Conservation (phyloP, 1,140 invertebrate genomes). For the Catajapyx aquilonaris region DNA sequence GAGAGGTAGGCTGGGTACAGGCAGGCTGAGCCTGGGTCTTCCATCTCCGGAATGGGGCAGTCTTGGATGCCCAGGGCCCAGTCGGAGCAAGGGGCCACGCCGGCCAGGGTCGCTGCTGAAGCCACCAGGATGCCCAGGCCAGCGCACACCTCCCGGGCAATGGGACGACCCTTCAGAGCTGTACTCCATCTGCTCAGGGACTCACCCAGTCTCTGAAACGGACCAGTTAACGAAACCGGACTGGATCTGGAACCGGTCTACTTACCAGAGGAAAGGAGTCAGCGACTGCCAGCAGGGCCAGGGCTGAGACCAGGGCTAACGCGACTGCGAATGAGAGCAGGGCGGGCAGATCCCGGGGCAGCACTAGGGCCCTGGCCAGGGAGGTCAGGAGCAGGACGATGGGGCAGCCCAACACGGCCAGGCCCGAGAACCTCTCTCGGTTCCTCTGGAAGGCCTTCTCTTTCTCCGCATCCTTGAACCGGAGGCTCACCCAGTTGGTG, state of each 20-base stretch:
- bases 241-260: constrained; percentile 1
- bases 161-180: background rate
- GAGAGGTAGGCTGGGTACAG: constrained; percentile 52
- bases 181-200: background rate
- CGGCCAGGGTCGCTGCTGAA: constrained; percentile 6
- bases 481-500: constrained; percentile 36
- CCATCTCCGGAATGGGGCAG: background rate
- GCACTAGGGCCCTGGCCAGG: constrained; percentile 27
- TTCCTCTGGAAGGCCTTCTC: constrained; percentile 41
- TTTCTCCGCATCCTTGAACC: constrained; percentile 36
- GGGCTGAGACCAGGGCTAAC: constrained; percentile 22
- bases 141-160: background rate
- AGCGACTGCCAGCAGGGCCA: constrained; percentile 24
- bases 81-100: background rate
- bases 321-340: constrained; percentile 23
- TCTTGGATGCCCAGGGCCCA: constrained; percentile 11
- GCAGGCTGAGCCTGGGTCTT: constrained; percentile 16
- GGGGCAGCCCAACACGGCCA: constrained; percentile 31
- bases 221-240: background rate
- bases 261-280: constrained; percentile 27
- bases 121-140: constrained; percentile 4
- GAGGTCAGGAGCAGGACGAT: constrained; percentile 33
- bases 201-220: constrained; percentile 1
- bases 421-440: constrained; percentile 37
- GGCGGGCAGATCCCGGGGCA: constrained; percentile 25